phyloP scores from a whole-genome alignment of 37 sponge, comb jelly and placozoan genomes.

The Aphrocallistes beatrix region DNA sequence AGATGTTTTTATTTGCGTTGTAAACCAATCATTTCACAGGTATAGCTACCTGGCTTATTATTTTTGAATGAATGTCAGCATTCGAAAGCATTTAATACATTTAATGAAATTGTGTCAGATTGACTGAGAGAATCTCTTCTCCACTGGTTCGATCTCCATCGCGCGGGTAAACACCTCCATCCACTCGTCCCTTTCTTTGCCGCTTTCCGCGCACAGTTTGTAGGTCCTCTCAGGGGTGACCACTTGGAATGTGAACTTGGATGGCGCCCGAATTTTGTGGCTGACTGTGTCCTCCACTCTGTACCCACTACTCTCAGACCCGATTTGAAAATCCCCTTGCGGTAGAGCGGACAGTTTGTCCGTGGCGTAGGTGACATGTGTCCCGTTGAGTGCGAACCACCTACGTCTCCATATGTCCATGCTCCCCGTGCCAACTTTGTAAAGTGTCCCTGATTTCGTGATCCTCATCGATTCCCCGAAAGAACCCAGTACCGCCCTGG shows the following conservation, averaged over 20 bases:
- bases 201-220: background rate
- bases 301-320: background rate
- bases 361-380: background rate
- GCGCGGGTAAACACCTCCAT: background rate
- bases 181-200: background rate
- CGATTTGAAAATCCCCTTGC: background rate
- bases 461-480: background rate
- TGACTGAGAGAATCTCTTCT: background rate
- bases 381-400: background rate
- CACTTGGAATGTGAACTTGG: background rate
- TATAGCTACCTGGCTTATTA: no score
- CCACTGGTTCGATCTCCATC: background rate
- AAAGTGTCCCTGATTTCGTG: background rate
- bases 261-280: background rate
- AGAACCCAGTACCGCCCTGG: background rate
- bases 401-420: background rate
- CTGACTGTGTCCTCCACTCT: background rate
- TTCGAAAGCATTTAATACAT: no score
- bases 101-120: no score
- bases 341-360: background rate
- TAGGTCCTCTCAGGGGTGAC: slow-evolving; percentile 5
- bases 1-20: no score
- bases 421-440: background rate
- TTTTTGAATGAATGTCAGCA: no score
- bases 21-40: no score